phyloP scores from a whole-genome alignment of 2,797 vertebrate genomes.

The Lepus oiostolus region DNA sequence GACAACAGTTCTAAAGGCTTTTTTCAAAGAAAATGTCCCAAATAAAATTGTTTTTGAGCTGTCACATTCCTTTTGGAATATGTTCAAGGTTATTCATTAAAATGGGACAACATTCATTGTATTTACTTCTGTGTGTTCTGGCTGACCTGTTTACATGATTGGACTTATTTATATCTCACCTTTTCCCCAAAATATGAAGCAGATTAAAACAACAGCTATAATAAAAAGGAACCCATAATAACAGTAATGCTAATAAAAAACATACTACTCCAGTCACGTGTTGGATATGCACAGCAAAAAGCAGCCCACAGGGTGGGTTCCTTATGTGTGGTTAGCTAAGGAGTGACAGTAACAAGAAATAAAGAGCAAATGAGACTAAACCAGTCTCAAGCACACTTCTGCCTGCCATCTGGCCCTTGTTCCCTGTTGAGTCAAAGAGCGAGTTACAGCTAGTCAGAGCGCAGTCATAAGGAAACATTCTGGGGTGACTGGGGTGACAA shows the following conservation, averaged over 20 bases:
- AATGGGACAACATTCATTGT: constrained; percentile 46
- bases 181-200: constrained; percentile 57
- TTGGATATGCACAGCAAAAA: constrained; percentile 70
- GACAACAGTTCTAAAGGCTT: constrained; percentile 65
- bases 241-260: constrained; percentile 75
- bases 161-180: constrained; percentile 76
- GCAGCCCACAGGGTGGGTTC: constrained; percentile 76
- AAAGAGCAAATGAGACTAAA: constrained; percentile 81
- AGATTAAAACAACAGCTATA: constrained; percentile 64
- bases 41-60: constrained; percentile 77
- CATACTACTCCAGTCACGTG: constrained; percentile 66
- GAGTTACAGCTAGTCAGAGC: constrained; percentile 79
- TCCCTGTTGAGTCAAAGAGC: constrained; percentile 82
- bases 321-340: constrained; percentile 80
- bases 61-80: constrained; percentile 61
- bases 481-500: constrained; percentile 66
- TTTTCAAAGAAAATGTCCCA: constrained; percentile 70
- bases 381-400: constrained; percentile 80
- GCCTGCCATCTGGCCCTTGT: constrained; percentile 83
- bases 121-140: constrained; percentile 68
- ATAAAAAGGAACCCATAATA: constrained; percentile 58
- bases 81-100: constrained; percentile 68
- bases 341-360: constrained; percentile 81
- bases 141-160: constrained; percentile 68
- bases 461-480: constrained; percentile 78